Evolutionary conservation across 2,113 vertebrate genomes (phyloP).

Genomic region (Chaetodon trifascialis): DNA sequence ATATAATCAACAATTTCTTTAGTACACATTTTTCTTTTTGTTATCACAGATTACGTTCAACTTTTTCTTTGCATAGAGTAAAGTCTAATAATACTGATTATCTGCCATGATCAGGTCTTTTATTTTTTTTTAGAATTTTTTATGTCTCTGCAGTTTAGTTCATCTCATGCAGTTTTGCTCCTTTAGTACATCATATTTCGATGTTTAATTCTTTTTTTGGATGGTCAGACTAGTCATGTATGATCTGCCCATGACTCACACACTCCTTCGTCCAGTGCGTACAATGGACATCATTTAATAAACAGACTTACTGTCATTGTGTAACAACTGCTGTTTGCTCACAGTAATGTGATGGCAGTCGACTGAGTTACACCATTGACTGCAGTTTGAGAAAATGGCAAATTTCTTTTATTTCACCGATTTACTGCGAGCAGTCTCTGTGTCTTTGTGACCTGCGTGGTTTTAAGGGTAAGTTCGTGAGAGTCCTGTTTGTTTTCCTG

Average conservation of each 20-base stretch:
- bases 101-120: background rate
- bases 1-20: background rate
- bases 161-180: background rate
- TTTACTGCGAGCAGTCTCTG: background rate
- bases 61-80: background rate
- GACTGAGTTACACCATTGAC: slow-evolving; percentile 3
- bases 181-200: background rate
- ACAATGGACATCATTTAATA: slow-evolving; percentile 27
- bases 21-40: background rate
- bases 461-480: slow-evolving; percentile 9
- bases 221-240: background rate
- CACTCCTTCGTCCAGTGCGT: slow-evolving; percentile 8
- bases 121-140: background rate
- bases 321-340: slow-evolving; percentile 32
- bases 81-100: background rate
- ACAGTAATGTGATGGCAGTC: slow-evolving; percentile 10
- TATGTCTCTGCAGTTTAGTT: background rate
- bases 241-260: slow-evolving; percentile 30
- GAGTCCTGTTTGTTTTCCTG: background rate
- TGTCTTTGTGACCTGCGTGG: slow-evolving; percentile 15
- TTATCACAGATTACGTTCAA: background rate
- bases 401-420: background rate
- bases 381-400: background rate
- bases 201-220: background rate
- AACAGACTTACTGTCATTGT: slow-evolving; percentile 13